These are phyloP conservation scores for Vanessa cardui DNA, from an alignment of 2,888 invertebrate genomes.

Conservation along the genomic window DNA sequence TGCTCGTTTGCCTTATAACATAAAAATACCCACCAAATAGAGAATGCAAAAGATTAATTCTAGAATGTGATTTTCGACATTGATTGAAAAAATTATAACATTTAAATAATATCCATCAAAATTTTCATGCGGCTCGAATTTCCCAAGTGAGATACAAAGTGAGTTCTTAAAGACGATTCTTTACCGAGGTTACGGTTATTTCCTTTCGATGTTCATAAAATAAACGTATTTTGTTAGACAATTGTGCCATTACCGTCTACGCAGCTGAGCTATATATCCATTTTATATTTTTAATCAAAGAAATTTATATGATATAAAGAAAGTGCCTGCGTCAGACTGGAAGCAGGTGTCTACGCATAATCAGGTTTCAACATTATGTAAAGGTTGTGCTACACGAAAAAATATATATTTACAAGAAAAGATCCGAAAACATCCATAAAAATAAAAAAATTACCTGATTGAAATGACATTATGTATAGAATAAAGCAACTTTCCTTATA, in stretches of 20 bases:
- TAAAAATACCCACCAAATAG: no score
- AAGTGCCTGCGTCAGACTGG: conserved; percentile 11
- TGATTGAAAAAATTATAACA: no score
- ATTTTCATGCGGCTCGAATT: no score
- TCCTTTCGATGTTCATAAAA: conserved; percentile 2
- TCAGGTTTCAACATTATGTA: conserved; percentile 19
- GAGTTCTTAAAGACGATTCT: no score
- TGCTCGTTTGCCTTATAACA: no score
- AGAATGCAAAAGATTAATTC: no score
- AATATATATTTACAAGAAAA: neutral
- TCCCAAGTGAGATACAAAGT: no score
- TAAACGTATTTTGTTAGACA: neutral
- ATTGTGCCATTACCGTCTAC: conserved; percentile 7
- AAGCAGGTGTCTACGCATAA: conserved; percentile 32
- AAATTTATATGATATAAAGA: conserved; percentile 20
- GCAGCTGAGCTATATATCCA: conserved; percentile 4
- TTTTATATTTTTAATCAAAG: conserved; percentile 28
- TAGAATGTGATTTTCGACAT: no score
- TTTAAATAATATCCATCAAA: no score
- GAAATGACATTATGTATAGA: no score
- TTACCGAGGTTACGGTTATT: neutral
- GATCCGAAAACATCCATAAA: neutral
- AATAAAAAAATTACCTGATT: no score
- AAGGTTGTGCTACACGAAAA: conserved; percentile 3
- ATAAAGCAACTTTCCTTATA: no score